These are phyloP conservation scores for Willowsia nigromaculata DNA, from an alignment of 2,888 invertebrate genomes.

Conservation along the genomic window DNA sequence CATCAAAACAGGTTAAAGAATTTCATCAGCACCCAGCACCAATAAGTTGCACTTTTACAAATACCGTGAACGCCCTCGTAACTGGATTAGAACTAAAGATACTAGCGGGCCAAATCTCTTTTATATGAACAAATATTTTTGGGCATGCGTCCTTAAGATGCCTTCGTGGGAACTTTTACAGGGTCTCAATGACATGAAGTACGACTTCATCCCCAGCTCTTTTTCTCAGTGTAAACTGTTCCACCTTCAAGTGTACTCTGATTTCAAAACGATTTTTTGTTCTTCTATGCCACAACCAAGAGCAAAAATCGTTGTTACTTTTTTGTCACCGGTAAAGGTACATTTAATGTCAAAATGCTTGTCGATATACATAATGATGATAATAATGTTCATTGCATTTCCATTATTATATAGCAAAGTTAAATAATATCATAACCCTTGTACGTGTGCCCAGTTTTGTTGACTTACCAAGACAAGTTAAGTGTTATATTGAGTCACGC, in stretches of 20 bases:
- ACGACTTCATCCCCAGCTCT: not conserved
- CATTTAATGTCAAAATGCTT: not conserved
- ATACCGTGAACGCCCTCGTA: slow-evolving; percentile 13
- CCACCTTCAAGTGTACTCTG: slow-evolving; percentile 65
- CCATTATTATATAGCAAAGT: not conserved
- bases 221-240: slow-evolving; percentile 25
- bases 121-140: slow-evolving; percentile 50
- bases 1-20: too few relatives aligned
- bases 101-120: not conserved
- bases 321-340: slow-evolving; percentile 3
- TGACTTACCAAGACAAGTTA: not conserved
- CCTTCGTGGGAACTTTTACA: slow-evolving; percentile 46
- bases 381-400: not conserved
- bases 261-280: slow-evolving; percentile 20
- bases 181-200: slow-evolving; percentile 38
- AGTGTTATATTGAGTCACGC: not conserved
- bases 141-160: slow-evolving; percentile 35
- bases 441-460: not conserved
- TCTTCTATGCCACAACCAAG: not conserved
- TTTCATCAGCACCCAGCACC: not conserved
- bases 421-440: not conserved
- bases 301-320: not conserved
- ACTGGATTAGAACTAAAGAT: slow-evolving; percentile 34
- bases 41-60: not conserved
- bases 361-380: not conserved